Conservation (phyloP, 2,113 vertebrate species). For the Lagopus leucura region DNA sequence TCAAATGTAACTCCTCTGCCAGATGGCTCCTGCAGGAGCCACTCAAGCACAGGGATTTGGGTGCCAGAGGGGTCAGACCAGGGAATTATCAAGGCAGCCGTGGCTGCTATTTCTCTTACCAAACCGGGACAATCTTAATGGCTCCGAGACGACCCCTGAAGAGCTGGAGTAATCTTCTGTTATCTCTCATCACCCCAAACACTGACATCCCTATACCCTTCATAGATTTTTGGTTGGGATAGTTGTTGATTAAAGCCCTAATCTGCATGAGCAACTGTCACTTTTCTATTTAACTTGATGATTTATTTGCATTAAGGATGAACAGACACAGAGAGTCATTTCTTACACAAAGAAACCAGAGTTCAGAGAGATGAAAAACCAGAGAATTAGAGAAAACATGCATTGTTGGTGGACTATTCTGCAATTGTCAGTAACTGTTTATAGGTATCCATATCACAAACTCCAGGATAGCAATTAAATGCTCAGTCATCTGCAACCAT, state of each 20-base stretch:
- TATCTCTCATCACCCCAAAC: background rate
- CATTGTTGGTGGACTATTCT: background rate
- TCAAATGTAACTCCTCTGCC: background rate
- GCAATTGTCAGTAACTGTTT: background rate
- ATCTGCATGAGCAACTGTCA: background rate
- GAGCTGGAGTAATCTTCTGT: background rate
- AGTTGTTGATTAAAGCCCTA: background rate
- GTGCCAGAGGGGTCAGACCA: rapidly evolving
- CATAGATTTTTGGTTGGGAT: background rate
- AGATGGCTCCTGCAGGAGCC: background rate
- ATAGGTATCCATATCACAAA: background rate
- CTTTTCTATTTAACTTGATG: background rate
- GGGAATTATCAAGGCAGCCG: background rate
- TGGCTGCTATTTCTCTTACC: background rate
- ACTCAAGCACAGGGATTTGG: background rate
- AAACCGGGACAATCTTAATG: background rate
- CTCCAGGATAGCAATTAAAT: background rate
- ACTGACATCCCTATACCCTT: background rate
- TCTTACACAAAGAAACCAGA: background rate
- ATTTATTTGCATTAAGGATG: background rate
- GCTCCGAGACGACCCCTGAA: background rate
- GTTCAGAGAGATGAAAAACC: background rate
- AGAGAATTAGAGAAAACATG: background rate
- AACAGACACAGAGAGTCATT: background rate
- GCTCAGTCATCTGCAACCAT: background rate